phyloP scores from a whole-genome alignment of 2,888 invertebrate genomes.

The Athalia circularis region DNA sequence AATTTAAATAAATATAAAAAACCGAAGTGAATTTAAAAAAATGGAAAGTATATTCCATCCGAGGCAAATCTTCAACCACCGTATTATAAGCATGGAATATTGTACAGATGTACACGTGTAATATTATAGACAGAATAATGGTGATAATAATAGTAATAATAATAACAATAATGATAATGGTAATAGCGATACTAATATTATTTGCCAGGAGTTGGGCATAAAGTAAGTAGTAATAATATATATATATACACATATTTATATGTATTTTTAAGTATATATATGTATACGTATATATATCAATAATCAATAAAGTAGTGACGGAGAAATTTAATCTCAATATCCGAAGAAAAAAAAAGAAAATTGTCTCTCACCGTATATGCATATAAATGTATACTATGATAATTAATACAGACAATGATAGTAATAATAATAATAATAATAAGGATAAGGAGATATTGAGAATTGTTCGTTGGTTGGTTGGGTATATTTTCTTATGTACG shows the following conservation, averaged over 20 bases:
- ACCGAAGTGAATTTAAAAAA: too few species aligned
- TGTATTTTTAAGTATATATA: slow-evolving; percentile 40
- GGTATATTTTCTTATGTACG: too few species aligned
- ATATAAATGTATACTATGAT: not conserved
- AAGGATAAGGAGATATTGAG: slow-evolving; percentile 32
- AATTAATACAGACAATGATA: not conserved
- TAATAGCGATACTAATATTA: slow-evolving; percentile 22
- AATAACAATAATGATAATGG: not conserved
- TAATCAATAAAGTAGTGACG: not conserved
- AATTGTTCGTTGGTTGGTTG: too few species aligned
- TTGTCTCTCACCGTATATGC: not conserved
- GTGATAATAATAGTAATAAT: slow-evolving; percentile 4
- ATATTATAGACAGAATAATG: slow-evolving; percentile 1
- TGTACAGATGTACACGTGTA: not conserved
- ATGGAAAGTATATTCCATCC: too few species aligned
- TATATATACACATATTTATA: slow-evolving; percentile 5
- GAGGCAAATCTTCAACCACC: slow-evolving; percentile 49
- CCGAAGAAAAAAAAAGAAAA: slow-evolving; percentile 1
- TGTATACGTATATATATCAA: not conserved
- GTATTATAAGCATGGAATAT: slow-evolving; percentile 5
- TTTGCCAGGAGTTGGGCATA: too few species aligned
- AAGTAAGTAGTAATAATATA: not conserved
- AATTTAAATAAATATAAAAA: too few species aligned
- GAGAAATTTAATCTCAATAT: not conserved
- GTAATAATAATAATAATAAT: slow-evolving; percentile 1